Evolutionary conservation across 1,140 invertebrate species (phyloP).

Genomic region (Olivierus martensii): DNA sequence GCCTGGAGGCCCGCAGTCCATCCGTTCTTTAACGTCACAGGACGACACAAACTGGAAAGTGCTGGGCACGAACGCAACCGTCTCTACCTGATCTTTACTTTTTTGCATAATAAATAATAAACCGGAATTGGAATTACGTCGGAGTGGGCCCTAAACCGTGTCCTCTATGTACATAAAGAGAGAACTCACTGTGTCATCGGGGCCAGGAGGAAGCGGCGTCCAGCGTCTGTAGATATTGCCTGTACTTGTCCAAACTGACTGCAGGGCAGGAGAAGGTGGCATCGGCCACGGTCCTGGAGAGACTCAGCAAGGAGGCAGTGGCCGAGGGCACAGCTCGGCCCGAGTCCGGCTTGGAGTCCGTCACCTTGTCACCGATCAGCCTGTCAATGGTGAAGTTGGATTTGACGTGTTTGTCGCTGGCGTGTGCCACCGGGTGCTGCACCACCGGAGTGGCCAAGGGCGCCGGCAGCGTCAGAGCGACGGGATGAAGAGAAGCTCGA

Average conservation of each 20-base stretch:
- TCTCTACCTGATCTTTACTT: no score
- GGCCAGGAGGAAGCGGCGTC: slow-evolving; percentile 6
- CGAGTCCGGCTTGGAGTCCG: slow-evolving; percentile 7
- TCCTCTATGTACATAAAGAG: no score
- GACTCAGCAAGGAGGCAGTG: background rate
- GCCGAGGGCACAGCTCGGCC: slow-evolving; percentile 5
- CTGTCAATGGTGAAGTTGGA: slow-evolving; percentile 16
- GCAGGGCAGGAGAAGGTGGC: slow-evolving; percentile 1
- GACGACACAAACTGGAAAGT: no score
- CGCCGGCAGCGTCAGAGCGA: slow-evolving; percentile 3
- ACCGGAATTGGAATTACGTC: no score
- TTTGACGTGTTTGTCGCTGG: background rate
- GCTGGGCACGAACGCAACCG: no score
- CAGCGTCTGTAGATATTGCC: slow-evolving; percentile 12
- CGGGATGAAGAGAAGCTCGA: slow-evolving; percentile 7
- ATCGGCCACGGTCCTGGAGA: slow-evolving; percentile 2
- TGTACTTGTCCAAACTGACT: slow-evolving; percentile 11
- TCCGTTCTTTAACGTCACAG: no score
- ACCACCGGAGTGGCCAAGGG: background rate
- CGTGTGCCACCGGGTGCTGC: no score
- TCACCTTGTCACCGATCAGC: slow-evolving; percentile 12
- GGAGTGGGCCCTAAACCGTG: no score
- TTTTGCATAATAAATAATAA: no score
- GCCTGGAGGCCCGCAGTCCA: no score
- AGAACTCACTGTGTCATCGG: slow-evolving; percentile 4